A percentile compares a stretch with the other conserved stretches of the same genome.
These are phyloP conservation scores for Hydropsyche betteni DNA, from an alignment of 2,888 invertebrate species.

Conservation along the genomic window DNA sequence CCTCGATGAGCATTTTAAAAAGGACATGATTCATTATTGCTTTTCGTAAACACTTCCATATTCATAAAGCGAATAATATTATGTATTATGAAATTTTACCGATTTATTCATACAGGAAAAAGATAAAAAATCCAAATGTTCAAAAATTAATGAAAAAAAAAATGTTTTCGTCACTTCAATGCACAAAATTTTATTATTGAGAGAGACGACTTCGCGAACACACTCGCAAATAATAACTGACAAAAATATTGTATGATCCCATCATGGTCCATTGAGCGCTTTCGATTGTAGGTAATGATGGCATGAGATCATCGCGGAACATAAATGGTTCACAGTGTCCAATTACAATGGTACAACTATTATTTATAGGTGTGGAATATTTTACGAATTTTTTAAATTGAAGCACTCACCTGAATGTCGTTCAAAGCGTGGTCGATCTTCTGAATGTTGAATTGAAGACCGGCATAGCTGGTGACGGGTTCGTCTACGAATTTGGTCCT, in stretches of 20 bases:
- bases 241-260: slow-evolving; percentile 13
- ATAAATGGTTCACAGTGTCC: background rate
- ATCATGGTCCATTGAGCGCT: slow-evolving; percentile 42
- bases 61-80: no score
- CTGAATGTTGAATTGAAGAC: slow-evolving; percentile 84
- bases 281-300: slow-evolving; percentile 40
- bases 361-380: background rate
- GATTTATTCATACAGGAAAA: slow-evolving; percentile 26
- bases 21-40: no score
- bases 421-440: slow-evolving; percentile 81
- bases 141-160: background rate
- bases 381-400: background rate
- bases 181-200: background rate
- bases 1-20: no score
- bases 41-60: no score
- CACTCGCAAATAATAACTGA: slow-evolving; percentile 22
- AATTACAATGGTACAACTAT: background rate
- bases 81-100: background rate
- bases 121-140: background rate
- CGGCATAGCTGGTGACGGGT: slow-evolving; percentile 80
- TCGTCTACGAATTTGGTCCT: slow-evolving; percentile 82
- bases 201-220: slow-evolving; percentile 11
- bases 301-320: slow-evolving; percentile 49
- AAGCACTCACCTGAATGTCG: slow-evolving; percentile 74
- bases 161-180: background rate